These are phyloP conservation scores for Eueremaeus valkanovi DNA, from an alignment of 2,888 invertebrate species.

Conservation along the genomic window DNA sequence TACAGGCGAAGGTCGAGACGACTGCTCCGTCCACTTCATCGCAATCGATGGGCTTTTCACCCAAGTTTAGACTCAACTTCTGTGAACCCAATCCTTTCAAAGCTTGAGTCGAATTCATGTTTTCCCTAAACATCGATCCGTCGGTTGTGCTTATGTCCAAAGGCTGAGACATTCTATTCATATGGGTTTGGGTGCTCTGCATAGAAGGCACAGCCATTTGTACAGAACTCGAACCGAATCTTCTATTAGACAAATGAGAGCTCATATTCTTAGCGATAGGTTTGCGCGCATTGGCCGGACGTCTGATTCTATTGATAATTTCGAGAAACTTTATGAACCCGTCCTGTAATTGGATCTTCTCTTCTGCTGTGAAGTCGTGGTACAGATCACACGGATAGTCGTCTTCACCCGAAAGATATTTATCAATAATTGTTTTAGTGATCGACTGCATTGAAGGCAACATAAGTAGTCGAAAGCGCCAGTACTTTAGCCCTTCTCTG, in stretches of 20 bases:
- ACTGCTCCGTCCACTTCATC: conserved; percentile 33
- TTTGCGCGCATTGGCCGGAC: conserved; percentile 64
- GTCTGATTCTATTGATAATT: conserved; percentile 81
- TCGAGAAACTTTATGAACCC: conserved; percentile 63
- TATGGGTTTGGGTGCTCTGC: neutral
- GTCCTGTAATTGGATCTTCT: conserved; percentile 52
- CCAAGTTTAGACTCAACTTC: neutral
- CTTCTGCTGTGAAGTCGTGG: conserved; percentile 60
- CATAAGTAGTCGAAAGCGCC: conserved; percentile 84
- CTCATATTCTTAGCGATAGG: conserved; percentile 55
- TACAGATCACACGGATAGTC: conserved; percentile 77
- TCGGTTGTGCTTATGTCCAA: neutral
- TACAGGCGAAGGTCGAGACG: conserved; percentile 11
- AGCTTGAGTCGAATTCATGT: neutral
- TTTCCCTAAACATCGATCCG: neutral
- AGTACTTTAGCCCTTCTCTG: conserved; percentile 74
- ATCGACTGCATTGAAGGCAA: conserved; percentile 75
- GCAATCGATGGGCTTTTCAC: neutral
- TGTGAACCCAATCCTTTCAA: neutral
- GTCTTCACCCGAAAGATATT: conserved; percentile 54
- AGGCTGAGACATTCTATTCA: conserved; percentile 16
- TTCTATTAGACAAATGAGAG: neutral
- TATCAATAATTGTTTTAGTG: conserved; percentile 64
- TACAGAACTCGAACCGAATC: conserved; percentile 17
- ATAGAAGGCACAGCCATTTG: neutral